phyloP scores from a whole-genome alignment of 2,888 invertebrate genomes.

The Chouioia cunea region DNA sequence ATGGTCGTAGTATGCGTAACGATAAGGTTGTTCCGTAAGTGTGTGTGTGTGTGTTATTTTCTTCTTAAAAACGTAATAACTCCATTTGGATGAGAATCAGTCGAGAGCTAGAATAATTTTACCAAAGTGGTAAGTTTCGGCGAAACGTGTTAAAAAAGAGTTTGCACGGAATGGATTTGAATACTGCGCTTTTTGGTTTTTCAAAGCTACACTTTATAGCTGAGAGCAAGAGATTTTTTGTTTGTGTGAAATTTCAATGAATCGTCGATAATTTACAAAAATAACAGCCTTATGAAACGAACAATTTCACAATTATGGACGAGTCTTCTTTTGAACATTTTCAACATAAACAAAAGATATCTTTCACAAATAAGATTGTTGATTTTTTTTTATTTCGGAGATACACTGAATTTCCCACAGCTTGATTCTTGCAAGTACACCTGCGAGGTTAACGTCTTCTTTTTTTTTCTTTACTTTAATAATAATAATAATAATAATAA shows the following conservation, averaged over 20 bases:
- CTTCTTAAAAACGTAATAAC: conserved; percentile 29
- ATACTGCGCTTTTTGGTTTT: too few relatives aligned
- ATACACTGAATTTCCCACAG: conserved; percentile 28
- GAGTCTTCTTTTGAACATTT: neutral
- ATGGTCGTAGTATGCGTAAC: conserved; percentile 17
- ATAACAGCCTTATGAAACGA: too few relatives aligned
- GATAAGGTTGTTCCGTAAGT: too few relatives aligned
- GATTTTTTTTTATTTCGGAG: neutral
- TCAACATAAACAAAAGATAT: conserved; percentile 20
- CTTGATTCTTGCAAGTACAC: conserved; percentile 33
- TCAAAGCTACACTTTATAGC: too few relatives aligned
- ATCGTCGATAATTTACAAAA: too few relatives aligned
- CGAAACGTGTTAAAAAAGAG: too few relatives aligned
- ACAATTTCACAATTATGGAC: too few relatives aligned
- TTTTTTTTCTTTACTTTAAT: conserved; percentile 14
- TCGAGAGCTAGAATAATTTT: conserved; percentile 7
- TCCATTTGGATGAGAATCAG: conserved; percentile 13
- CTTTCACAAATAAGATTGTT: conserved; percentile 24
- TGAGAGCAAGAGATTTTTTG: too few relatives aligned
- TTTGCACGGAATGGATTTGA: too few relatives aligned
- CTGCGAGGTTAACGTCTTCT: conserved; percentile 35
- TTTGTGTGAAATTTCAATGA: too few relatives aligned
- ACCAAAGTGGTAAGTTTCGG: too few relatives aligned
- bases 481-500: conserved; percentile 21
- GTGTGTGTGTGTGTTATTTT: too few relatives aligned